phyloP scores from a whole-genome alignment of 2,113 vertebrate species.

The Sprattus sprattus region DNA sequence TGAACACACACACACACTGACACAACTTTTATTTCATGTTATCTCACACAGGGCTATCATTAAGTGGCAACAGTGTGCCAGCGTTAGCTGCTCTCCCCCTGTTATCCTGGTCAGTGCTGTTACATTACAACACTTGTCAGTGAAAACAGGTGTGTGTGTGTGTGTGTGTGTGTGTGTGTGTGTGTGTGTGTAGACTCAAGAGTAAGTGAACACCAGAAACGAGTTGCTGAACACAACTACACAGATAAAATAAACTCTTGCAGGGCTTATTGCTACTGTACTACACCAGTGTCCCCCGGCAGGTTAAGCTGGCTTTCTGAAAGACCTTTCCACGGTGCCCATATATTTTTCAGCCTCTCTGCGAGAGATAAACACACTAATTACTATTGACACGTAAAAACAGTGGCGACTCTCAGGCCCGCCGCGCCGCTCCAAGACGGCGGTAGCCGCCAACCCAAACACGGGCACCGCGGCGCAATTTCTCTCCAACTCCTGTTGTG shows the following conservation, averaged over 20 bases:
- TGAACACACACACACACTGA: neutral
- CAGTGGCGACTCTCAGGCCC: slow-evolving; percentile 26
- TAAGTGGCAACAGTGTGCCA: neutral
- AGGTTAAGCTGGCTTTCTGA: neutral
- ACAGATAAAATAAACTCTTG: neutral
- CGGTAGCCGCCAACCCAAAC: slow-evolving; percentile 39
- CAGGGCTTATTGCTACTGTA: neutral
- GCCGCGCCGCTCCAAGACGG: slow-evolving; percentile 1
- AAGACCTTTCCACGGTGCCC: neutral
- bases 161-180: slow-evolving; percentile 11
- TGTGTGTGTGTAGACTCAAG: neutral
- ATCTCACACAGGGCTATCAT: neutral
- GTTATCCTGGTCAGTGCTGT: neutral
- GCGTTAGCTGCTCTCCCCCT: neutral
- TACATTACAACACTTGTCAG: neutral
- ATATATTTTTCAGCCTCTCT: neutral
- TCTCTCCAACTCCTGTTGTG: slow-evolving; percentile 21
- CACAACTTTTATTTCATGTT: slow-evolving; percentile 1
- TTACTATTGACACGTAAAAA: slow-evolving; percentile 19
- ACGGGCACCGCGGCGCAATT: slow-evolving; percentile 17
- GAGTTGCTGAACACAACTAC: slow-evolving; percentile 8
- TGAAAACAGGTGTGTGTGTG: neutral
- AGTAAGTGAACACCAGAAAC: neutral
- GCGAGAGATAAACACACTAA: slow-evolving; percentile 21
- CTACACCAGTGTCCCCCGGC: neutral